Evolutionary conservation across 2,113 vertebrate genomes (phyloP).

Genomic region (Hiodon alosoides): DNA sequence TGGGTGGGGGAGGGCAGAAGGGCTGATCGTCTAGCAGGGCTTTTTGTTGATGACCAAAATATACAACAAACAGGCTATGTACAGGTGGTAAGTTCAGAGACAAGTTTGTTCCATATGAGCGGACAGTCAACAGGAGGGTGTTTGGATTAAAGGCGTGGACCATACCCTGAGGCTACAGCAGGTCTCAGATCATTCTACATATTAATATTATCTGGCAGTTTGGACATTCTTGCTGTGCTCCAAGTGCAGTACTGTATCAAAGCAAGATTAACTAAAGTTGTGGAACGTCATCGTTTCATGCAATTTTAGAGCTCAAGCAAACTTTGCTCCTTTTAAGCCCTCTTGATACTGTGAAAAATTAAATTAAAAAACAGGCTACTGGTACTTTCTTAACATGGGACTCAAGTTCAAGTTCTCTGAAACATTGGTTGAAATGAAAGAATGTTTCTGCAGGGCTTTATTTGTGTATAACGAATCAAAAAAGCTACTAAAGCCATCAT

Average conservation of each 20-base stretch:
- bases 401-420: too few species aligned
- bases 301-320: slow-evolving; percentile 27
- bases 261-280: slow-evolving; percentile 33
- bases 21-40: too few species aligned
- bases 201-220: background rate
- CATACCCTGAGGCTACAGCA: too few species aligned
- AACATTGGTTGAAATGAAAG: too few species aligned
- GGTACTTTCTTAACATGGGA: background rate
- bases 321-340: slow-evolving; percentile 35
- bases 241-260: slow-evolving; percentile 5
- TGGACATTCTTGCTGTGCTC: background rate
- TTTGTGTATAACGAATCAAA: too few species aligned
- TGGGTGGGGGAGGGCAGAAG: too few species aligned
- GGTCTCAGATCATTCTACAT: background rate
- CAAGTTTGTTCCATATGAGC: background rate
- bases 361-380: background rate
- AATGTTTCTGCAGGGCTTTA: too few species aligned
- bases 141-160: too few species aligned
- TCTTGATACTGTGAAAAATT: background rate
- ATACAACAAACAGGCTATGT: too few species aligned
- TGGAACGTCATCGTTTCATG: slow-evolving; percentile 34
- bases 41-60: too few species aligned
- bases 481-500: too few species aligned
- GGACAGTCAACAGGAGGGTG: background rate
- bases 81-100: background rate